A percentile compares a stretch with the other conserved stretches of the same genome.
These are phyloP conservation scores for Solea solea DNA, from an alignment of 2,113 vertebrate genomes.

Conservation along the genomic window DNA sequence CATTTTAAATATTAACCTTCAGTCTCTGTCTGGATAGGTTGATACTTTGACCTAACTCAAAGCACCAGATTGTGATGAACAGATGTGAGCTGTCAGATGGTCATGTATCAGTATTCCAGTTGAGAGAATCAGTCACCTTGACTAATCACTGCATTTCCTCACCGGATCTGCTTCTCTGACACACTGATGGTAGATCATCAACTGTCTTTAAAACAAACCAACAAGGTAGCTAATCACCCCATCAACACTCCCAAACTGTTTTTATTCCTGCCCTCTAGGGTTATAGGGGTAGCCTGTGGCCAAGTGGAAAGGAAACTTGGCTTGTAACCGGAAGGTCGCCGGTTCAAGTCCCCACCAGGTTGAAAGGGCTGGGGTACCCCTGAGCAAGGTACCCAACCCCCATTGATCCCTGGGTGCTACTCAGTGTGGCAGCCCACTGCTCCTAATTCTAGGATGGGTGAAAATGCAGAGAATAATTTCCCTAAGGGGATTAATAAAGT, in stretches of 20 bases:
- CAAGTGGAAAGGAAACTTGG: too few relatives aligned
- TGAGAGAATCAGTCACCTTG: constrained; percentile 71
- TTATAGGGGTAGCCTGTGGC: too few relatives aligned
- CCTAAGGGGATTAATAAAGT: too few relatives aligned
- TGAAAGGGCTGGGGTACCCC: too few relatives aligned
- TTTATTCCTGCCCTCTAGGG: not conserved
- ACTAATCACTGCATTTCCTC: constrained; percentile 41
- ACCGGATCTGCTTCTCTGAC: constrained; percentile 11
- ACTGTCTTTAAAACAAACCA: not conserved
- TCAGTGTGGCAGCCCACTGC: too few relatives aligned
- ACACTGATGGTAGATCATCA: constrained; percentile 24
- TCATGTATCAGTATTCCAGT: constrained; percentile 56
- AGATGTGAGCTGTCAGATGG: constrained; percentile 62
- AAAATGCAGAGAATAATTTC: too few relatives aligned
- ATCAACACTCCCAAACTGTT: constrained; percentile 11
- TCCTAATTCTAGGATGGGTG: too few relatives aligned
- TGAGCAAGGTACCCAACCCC: too few relatives aligned
- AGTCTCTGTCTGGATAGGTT: constrained; percentile 4
- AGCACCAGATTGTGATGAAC: constrained; percentile 66
- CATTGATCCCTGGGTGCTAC: too few relatives aligned
- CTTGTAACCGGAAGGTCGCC: too few relatives aligned
- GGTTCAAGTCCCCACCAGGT: too few relatives aligned
- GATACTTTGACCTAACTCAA: constrained; percentile 13
- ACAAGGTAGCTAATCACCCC: not conserved
- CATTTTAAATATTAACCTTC: constrained; percentile 24